A percentile compares a stretch with the other conserved stretches of the same genome.
Conservation (phyloP, 2,888 invertebrate genomes). For the Cylindroiulus punctatus region DNA sequence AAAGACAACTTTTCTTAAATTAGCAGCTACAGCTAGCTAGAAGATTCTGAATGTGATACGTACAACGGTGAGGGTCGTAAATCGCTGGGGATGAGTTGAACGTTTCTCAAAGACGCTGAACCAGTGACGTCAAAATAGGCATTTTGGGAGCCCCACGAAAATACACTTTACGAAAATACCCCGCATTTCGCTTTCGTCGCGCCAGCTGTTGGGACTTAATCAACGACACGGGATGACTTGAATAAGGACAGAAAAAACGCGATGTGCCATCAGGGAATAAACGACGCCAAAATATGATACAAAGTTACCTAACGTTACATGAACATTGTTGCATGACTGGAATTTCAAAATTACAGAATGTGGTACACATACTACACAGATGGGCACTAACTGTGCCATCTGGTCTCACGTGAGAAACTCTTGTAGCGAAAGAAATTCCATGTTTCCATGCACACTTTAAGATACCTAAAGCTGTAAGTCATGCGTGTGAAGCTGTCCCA, state of each 20-base stretch:
- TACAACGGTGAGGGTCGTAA: neutral
- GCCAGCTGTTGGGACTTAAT: slow-evolving; percentile 24
- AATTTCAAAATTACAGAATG: no score
- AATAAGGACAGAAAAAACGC: neutral
- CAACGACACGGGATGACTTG: neutral
- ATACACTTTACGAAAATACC: neutral
- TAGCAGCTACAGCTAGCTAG: neutral
- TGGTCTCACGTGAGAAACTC: no score
- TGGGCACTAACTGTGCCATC: no score
- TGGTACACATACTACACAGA: no score
- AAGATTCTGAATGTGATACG: slow-evolving; percentile 35
- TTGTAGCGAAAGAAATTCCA: no score
- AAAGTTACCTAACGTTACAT: neutral
- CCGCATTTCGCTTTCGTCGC: neutral
- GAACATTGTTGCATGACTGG: no score
- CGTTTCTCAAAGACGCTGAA: slow-evolving; percentile 19
- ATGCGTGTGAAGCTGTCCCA: no score
- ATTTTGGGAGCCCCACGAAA: slow-evolving; percentile 2
- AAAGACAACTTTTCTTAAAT: slow-evolving; percentile 14
- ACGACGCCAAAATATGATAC: neutral
- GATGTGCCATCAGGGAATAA: neutral
- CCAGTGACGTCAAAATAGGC: slow-evolving; percentile 39
- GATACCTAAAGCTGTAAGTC: no score
- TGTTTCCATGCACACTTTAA: no score
- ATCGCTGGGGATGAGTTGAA: slow-evolving; percentile 33